Percentiles rank a stretch among this genome's conserved stretches.
Conservation (phyloP, 1,140 invertebrate species). For the Euura lappo region DNA sequence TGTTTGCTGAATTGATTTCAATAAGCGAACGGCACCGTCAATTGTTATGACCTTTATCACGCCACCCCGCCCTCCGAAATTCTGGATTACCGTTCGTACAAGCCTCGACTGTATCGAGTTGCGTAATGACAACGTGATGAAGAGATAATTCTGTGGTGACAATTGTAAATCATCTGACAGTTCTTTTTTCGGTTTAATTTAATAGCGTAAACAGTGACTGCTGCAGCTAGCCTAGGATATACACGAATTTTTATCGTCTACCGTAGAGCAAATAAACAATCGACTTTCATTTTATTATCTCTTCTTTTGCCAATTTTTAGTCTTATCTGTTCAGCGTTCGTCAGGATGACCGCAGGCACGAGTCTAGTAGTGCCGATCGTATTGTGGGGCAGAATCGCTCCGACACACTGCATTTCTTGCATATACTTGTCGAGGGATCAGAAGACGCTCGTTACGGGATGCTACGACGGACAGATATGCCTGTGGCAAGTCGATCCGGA, state of each 20-base stretch:
- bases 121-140: too few relatives aligned
- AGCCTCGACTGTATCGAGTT: background rate
- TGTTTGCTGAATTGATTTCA: background rate
- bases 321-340: background rate
- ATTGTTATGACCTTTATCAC: background rate
- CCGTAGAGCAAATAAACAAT: too few relatives aligned
- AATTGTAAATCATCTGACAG: background rate
- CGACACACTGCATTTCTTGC: conserved; percentile 95
- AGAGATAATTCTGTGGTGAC: background rate
- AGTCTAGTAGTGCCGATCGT: conserved; percentile 97
- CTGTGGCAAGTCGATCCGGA: conserved; percentile 93
- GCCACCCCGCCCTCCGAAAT: too few relatives aligned
- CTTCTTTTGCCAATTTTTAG: conserved; percentile 20
- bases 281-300: background rate
- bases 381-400: conserved; percentile 94
- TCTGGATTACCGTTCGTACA: background rate
- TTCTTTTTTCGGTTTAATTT: background rate
- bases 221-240: too few relatives aligned
- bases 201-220: too few relatives aligned
- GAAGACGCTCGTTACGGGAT: conserved; percentile 93
- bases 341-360: conserved; percentile 76
- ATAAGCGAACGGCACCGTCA: background rate
- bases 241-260: too few relatives aligned
- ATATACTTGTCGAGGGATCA: conserved; percentile 92
- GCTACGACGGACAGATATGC: conserved; percentile 97